Base-by-base conservation (phyloP, 2,888 invertebrate genomes). In the Leptogaster cylindrica region DNA sequence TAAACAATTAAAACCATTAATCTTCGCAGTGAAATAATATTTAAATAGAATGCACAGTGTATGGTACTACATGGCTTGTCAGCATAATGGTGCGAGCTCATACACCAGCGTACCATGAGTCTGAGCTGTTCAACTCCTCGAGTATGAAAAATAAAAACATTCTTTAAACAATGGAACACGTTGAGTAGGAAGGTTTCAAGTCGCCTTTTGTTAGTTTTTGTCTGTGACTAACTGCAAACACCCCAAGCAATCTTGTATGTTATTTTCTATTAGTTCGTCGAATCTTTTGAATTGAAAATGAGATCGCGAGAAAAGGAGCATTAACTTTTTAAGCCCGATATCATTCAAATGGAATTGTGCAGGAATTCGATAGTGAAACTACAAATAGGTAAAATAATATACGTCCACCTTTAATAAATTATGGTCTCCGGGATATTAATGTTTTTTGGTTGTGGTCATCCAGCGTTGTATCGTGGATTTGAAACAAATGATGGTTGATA, bases 1-100 rank as follows among this genome's bases (percentile, higher is more conserved):
- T 50, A 68, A 68, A 68, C 67, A 64, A 68, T 65, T 68, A 68
- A 68, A 68, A 52, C 58, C 68, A 68, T 68, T 68, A 65, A 65
- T 68, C 48, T 68, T 16, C 8, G 41, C 3, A 61, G 14, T 61
- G 61, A 61, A n/a, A 61, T 61, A 41, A 23, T 8, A 58, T 5
- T 18, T 36, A 18, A 28, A 23, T 23, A 10, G 28, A 52, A 18
- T 25, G 28, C 31, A 28, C 52, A 28, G 16, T 58, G 36, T 8
- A 25, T 27, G 10, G 18, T 27, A 14, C 28, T n/a, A 3, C 18
- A 7, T 28, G 18, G 23, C 12, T 27, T 27, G 14, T 51, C 16
- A 16, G 16, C 51, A 51, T 51, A 51, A 51, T 51, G 31, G 51
- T 14, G 31, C 51, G 51, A 51, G 31, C 25, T 27, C 4, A 31